Evolutionary conservation across 2,797 vertebrate genomes (phyloP), one percentile per base, ranked within the genome.

Genomic region (Rallus crepitans): DNA sequence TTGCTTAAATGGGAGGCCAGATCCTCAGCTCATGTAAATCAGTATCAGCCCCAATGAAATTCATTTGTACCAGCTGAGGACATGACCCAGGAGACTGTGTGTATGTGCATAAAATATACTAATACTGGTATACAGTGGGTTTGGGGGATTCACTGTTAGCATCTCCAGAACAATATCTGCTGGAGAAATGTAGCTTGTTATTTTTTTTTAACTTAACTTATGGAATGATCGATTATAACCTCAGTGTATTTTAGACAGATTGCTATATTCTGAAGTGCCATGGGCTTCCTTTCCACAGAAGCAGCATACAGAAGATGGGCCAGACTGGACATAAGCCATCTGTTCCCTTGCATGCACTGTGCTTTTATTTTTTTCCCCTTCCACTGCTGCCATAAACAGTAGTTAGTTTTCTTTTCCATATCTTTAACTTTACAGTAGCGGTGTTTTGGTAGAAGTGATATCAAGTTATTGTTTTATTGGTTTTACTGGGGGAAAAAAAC

Each of bases 341-440:
- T 94, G 80, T 88, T 91, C 69, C 87, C 70, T 85, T 60, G 70
- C 59, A 53, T 3, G 7, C 57, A 24, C 75, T 78, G 33, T 27
- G 77, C 75, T 63, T 71, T 75, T 59, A 12, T 40, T 14, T 33
- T 28, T 50, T 24, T 9, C 8, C 33, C 40, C 18, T 57, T 48
- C 60, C 53, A 25, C 61, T 42, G 42, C 87, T 85, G 82, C 63
- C 93, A 90, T 72, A 94, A 96, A 88, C 89, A 96, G 93, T 94
- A 94, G 95, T 96, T 94, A 28, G 60, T 95, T 91, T 95, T 97
- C 89, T 81, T 92, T 86, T 69, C 85, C 72, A 2, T 94, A 94
- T 89, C 88, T 81, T 35, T n/a, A 77, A 89, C 89, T 96, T 95
- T 91, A 93, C n/a, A 86, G 92, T 82, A 7, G 87, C 4, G 8